Base-by-base conservation (phyloP, 2,797 vertebrate species). In the Huso huso region DNA sequence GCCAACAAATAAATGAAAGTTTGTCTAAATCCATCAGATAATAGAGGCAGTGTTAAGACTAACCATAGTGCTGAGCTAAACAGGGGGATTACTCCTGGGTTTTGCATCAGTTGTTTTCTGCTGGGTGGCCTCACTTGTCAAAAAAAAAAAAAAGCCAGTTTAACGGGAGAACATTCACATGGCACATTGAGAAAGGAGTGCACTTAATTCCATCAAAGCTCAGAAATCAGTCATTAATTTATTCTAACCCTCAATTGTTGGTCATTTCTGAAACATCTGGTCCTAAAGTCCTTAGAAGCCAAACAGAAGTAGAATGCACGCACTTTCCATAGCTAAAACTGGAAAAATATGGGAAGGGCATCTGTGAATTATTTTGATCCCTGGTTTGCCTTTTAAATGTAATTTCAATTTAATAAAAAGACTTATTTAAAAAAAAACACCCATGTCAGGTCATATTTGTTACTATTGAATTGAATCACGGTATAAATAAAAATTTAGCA, bases 101-200 rank as follows among this genome's bases (percentile, higher is more conserved):
- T 97, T 96, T 96, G 95, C 94, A 97, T 95, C 95, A 94, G 90
- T 97, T 95, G 92, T 93, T 96, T 94, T 96, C 93, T 95, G 94
- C 94, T 85, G 95, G 96, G 94, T 97, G 96, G 94, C 94, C 95
- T 93, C 82, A 87, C 92, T 94, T 92, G 92, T 95, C 92, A 95
- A 90, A 87, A 90, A 92, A 88, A 84, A 81, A 83, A 74, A 82
- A 87, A 89, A 90, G 88, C 92, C 89, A 82, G 83, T 95, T 95
- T 92, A 96, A 88, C 83, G 73, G 86, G 85, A 79, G 77, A 89
- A 95, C 92, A 91, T 94, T 97, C 91, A 93, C 91, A 93, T 92
- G 86, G 84, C 90, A 89, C 92, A 86, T 89, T 93, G 89, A 95
- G 90, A 92, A 95, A 92, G 89, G 88, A 93, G 92, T 91, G 91